Evolutionary conservation across 2,797 vertebrate genomes (phyloP).

Genomic region (Potorous gilbertii): DNA sequence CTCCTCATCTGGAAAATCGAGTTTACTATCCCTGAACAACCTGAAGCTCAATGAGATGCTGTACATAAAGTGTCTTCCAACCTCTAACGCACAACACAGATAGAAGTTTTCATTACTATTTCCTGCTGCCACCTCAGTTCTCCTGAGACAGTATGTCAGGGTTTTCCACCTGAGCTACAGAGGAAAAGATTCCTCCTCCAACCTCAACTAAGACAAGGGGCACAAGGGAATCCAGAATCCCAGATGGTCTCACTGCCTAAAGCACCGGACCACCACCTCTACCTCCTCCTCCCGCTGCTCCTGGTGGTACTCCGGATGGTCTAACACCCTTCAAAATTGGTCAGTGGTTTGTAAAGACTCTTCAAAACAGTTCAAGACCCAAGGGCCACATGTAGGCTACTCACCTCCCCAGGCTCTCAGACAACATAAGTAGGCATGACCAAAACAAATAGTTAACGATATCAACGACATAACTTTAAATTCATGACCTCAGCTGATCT

Average conservation of each 20-base stretch:
- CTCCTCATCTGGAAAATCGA: background rate
- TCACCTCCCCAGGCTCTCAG: background rate
- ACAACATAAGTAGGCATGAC: background rate
- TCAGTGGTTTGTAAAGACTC: background rate
- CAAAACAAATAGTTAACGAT: background rate
- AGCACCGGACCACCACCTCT: background rate
- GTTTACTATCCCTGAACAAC: background rate
- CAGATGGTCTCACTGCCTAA: background rate
- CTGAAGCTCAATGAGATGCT: background rate
- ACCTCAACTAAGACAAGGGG: background rate
- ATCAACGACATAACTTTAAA: background rate
- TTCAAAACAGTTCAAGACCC: background rate
- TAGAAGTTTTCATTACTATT: background rate
- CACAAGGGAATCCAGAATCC: background rate
- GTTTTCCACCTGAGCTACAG: background rate
- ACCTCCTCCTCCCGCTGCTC: background rate
- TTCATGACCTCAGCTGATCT: background rate
- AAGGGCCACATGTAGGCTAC: background rate
- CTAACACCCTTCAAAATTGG: background rate
- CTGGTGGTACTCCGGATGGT: background rate
- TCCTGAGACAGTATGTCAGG: background rate
- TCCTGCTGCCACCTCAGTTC: background rate
- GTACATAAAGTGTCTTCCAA: background rate
- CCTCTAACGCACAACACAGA: background rate
- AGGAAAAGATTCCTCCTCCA: background rate